phyloP scores from a whole-genome alignment of 2,113 vertebrate species.

The Gobiocypris rarus region DNA sequence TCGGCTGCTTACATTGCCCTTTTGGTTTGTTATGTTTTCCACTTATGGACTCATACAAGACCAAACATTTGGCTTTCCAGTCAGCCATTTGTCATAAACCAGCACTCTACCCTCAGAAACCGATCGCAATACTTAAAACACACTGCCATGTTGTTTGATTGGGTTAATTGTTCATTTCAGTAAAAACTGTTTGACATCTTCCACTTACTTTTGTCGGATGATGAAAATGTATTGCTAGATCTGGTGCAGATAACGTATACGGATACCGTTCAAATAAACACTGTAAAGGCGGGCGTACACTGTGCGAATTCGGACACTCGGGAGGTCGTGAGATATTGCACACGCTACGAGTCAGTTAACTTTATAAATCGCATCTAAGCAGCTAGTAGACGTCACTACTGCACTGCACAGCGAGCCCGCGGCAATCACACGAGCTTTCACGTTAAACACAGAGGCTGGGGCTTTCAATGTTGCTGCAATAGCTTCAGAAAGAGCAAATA shows the following conservation, averaged over 20 bases:
- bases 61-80: conserved; percentile 9
- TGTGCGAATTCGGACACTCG: too few relatives aligned
- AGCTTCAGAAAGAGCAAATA: too few relatives aligned
- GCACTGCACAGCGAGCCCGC: too few relatives aligned
- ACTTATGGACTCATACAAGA: conserved; percentile 2
- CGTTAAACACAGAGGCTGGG: too few relatives aligned
- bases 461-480: too few relatives aligned
- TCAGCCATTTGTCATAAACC: conserved; percentile 14
- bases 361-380: too few relatives aligned
- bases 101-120: conserved; percentile 50
- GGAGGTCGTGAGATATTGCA: too few relatives aligned
- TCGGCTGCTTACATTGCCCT: conserved; percentile 26
- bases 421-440: too few relatives aligned
- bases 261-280: conserved; percentile 29
- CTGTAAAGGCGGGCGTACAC: too few relatives aligned
- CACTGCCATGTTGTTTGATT: not conserved
- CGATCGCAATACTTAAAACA: conserved; percentile 48
- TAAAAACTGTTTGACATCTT: conserved; percentile 31
- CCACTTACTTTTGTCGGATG: not conserved
- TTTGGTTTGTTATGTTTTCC: conserved; percentile 38
- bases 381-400: too few relatives aligned
- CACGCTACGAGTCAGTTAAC: too few relatives aligned
- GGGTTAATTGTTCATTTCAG: conserved; percentile 5
- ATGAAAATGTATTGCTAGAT: not conserved
- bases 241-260: not conserved